phyloP scores from a whole-genome alignment of 2,888 invertebrate genomes.

The Andrena marginata region DNA sequence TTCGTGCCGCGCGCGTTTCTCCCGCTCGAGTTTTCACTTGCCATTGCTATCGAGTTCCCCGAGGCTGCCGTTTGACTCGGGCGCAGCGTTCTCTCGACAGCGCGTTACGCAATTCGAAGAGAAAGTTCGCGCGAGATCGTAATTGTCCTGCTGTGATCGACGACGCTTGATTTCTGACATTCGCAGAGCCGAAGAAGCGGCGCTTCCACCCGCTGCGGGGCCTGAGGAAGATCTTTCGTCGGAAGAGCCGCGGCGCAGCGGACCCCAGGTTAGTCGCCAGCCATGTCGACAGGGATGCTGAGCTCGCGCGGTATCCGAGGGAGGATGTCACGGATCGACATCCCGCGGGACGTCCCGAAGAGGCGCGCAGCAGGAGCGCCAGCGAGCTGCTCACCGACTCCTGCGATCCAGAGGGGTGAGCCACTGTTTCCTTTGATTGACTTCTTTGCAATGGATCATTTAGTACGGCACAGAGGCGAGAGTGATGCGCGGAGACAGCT shows the following conservation, averaged over 20 bases:
- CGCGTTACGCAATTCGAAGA: conserved; percentile 45
- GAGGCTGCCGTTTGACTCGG: neutral
- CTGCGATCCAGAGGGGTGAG: conserved; percentile 80
- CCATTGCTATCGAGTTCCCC: conserved; percentile 19
- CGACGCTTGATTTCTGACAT: neutral
- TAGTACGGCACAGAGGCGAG: neutral
- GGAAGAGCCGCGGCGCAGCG: conserved; percentile 86
- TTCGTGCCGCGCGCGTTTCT: conserved; percentile 15
- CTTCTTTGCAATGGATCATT: conserved; percentile 2
- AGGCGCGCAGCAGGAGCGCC: conserved; percentile 88
- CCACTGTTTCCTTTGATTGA: neutral
- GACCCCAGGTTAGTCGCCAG: conserved; percentile 78
- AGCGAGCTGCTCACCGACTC: conserved; percentile 88
- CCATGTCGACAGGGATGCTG: conserved; percentile 66
- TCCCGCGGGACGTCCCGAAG: conserved; percentile 84
- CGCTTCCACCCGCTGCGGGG: conserved; percentile 89
- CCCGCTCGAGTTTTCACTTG: conserved; percentile 43
- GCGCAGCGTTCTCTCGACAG: neutral
- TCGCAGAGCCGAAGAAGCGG: conserved; percentile 87
- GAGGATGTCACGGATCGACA: conserved; percentile 86
- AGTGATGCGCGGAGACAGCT: no score
- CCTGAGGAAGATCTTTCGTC: conserved; percentile 90
- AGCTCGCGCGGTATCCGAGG: conserved; percentile 80
- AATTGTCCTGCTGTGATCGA: conserved; percentile 31
- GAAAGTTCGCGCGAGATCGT: conserved; percentile 49